Conservation (phyloP, 2,113 vertebrate species). For the Canis aureus region DNA sequence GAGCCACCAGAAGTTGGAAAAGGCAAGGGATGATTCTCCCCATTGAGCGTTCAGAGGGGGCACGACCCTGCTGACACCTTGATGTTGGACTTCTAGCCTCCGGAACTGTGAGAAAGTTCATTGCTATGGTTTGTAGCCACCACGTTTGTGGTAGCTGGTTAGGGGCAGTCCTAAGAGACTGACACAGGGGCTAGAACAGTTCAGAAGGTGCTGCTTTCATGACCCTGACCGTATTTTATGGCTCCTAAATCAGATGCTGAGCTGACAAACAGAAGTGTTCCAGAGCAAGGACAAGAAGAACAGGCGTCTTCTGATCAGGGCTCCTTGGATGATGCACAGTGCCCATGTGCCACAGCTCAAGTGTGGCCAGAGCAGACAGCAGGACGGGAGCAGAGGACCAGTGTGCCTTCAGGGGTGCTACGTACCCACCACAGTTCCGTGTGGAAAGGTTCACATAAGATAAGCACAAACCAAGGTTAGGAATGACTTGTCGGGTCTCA, state of each 20-base stretch:
- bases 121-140: neutral
- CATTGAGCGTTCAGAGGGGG: neutral
- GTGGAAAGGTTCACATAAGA: neutral
- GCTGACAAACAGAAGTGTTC: neutral
- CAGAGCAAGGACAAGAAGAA: neutral
- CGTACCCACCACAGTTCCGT: too few relatives aligned
- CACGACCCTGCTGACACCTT: neutral
- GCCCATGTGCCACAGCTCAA: neutral
- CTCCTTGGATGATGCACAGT: neutral
- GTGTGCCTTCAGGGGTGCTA: rapidly evolving
- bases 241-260: neutral
- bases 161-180: neutral
- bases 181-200: neutral
- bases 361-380: neutral
- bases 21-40: neutral
- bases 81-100: neutral
- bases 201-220: neutral
- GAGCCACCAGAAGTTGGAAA: neutral
- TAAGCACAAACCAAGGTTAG: neutral
- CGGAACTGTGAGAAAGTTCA: neutral
- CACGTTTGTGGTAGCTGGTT: neutral
- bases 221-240: too few relatives aligned
- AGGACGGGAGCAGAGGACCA: rapidly evolving
- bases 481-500: neutral
- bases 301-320: neutral